Conservation (phyloP, 2,113 vertebrate species). For the Ophthalmolycus amberensis region DNA sequence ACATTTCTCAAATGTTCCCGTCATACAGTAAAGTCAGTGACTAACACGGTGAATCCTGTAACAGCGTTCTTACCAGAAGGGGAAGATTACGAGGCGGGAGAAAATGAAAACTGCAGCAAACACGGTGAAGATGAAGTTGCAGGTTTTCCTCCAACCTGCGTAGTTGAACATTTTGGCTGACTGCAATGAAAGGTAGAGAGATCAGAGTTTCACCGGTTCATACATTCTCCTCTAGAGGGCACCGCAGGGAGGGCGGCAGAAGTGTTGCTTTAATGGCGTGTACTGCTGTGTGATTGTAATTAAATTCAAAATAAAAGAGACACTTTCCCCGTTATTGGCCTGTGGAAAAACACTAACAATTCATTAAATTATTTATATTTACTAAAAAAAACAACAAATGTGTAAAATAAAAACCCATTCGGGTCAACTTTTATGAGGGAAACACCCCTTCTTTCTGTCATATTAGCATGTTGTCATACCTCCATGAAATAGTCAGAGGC, state of each 20-base stretch:
- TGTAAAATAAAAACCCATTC: conserved; percentile 1
- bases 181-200: conserved; percentile 65
- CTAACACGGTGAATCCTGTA: neutral
- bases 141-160: conserved; percentile 93
- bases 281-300: neutral
- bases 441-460: neutral
- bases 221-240: conserved; percentile 62
- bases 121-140: conserved; percentile 92
- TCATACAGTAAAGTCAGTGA: neutral
- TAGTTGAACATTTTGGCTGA: conserved; percentile 99
- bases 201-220: neutral
- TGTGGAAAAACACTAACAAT: neutral
- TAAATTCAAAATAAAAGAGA: neutral
- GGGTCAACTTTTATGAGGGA: neutral
- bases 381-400: too few species aligned
- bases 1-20: neutral
- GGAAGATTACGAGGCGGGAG: conserved; percentile 91
- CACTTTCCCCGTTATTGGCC: neutral
- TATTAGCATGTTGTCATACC: conserved; percentile 75
- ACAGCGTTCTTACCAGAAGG: conserved; percentile 89
- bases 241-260: conserved; percentile 5
- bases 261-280: neutral
- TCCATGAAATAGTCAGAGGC: conserved; percentile 92
- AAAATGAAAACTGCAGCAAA: conserved; percentile 92
- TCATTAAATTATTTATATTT: neutral